phyloP scores from a whole-genome alignment of 2,113 vertebrate genomes.

The Thunnus thynnus region DNA sequence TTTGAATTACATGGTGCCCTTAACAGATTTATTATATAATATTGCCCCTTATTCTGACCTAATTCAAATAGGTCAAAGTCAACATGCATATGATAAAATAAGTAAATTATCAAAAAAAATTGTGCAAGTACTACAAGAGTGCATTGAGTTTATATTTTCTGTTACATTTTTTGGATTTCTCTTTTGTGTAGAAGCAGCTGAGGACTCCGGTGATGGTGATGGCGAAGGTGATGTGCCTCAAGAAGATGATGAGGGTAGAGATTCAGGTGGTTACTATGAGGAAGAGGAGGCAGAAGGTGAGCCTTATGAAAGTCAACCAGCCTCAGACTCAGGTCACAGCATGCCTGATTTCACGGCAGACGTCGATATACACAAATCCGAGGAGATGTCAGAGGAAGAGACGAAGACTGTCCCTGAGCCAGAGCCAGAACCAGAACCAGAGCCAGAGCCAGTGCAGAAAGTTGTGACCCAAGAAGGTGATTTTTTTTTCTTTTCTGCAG shows the following conservation, averaged over 20 bases:
- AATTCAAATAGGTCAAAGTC: neutral
- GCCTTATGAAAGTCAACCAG: conserved; percentile 47
- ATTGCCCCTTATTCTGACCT: neutral
- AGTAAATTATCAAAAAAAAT: neutral
- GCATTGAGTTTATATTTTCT: neutral
- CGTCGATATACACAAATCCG: conserved; percentile 65
- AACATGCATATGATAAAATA: neutral
- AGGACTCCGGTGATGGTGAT: conserved; percentile 32
- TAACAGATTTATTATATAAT: no score
- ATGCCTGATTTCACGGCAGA: conserved; percentile 73
- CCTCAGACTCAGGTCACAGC: conserved; percentile 47
- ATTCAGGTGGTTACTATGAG: conserved; percentile 78
- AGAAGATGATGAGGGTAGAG: conserved; percentile 69
- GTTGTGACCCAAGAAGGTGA: conserved; percentile 64
- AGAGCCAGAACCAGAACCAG: neutral
- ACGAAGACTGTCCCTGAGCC: conserved; percentile 25
- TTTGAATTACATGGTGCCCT: no score
- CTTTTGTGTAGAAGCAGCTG: conserved; percentile 35
- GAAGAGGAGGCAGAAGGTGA: conserved; percentile 68
- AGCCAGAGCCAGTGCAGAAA: neutral
- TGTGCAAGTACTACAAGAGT: neutral
- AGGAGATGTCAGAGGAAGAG: conserved; percentile 29
- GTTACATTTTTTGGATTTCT: neutral
- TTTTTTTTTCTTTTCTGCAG: neutral
- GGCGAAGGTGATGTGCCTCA: conserved; percentile 36